Conservation (phyloP, 2,888 invertebrate species). For the Diabrotica balteata region DNA sequence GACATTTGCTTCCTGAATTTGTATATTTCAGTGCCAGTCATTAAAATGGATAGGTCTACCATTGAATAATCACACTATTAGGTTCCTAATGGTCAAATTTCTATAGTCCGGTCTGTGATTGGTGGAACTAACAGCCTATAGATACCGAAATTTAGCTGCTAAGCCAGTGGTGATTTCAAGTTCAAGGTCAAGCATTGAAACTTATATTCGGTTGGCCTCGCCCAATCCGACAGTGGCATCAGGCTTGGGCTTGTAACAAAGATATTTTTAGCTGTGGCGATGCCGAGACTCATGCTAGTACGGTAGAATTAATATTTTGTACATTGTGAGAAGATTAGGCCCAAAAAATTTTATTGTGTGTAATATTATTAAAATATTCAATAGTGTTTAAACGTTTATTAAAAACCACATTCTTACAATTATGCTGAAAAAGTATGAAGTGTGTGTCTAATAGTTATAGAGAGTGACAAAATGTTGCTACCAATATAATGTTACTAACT, state of each 20-base stretch:
- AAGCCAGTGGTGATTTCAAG: constrained; percentile 32
- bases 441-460: too few species aligned
- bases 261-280: constrained; percentile 31
- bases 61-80: background rate
- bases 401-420: too few species aligned
- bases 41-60: background rate
- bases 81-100: constrained; percentile 23
- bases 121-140: constrained; percentile 24
- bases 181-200: constrained; percentile 28
- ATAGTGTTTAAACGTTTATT: too few species aligned
- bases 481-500: too few species aligned
- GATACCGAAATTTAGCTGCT: constrained; percentile 22
- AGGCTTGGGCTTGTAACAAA: constrained; percentile 17
- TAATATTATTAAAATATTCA: too few species aligned
- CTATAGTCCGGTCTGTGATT: constrained; percentile 13
- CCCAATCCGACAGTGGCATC: constrained; percentile 31
- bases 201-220: constrained; percentile 31
- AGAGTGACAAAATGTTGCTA: too few species aligned
- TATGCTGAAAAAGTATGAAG: too few species aligned
- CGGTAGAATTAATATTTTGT: background rate
- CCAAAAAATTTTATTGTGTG: too few species aligned
- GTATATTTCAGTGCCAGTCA: too few species aligned
- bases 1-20: too few species aligned
- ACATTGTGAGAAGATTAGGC: too few species aligned
- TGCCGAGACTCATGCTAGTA: constrained; percentile 4